Base-by-base conservation (phyloP, 1,140 invertebrate species). In the Zophobas morio region DNA sequence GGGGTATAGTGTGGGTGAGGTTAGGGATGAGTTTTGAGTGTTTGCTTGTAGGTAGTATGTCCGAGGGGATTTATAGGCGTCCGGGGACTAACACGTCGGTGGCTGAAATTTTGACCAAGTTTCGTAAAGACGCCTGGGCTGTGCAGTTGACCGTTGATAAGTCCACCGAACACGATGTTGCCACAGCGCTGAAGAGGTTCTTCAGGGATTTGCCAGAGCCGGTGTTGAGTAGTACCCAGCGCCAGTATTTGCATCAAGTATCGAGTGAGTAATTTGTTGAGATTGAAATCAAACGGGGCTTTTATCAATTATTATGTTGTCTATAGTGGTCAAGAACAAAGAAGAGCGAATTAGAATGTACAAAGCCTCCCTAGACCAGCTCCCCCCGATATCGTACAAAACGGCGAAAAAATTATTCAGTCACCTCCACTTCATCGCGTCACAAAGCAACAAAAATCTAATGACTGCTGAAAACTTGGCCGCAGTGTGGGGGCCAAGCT, bases 121-220 rank as follows among this genome's bases (percentile, higher is more conserved):
- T 98, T 81, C 88, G 92, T 46, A 89, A 91, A 77, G 95, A 97
- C 87, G 94, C 95, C 33, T 96, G 94, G 90, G 90, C 92, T 20
- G 94, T 96, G 1, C 93, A 95, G 85, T 89, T 98, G 39, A 93
- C 91, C 1, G 86, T 88, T 2, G 90, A 91, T 40, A 91, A 92
- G 34, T 95, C 94, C 82, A 91, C 91, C 0, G 95, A 96, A 81
- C 94, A 96, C 86, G 96, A 97, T 82, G 95, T 97, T 1, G 93
- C 95, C 1, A 94, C 92, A 39, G 94, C 93, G 3, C 86, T 97
- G 0, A 96, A 97, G 84, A 87, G 94, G 80, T 97, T 96, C 84
- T 93, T 97, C 81, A 87, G 95, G 53, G 93, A 94, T 81, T 85
- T 96, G 39, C 93, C 94, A 0, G 93, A 95, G 79, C 91, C 94